These are phyloP conservation scores for Drosophila albomicans DNA, from an alignment of 1,140 invertebrate species.

Conservation along the genomic window DNA sequence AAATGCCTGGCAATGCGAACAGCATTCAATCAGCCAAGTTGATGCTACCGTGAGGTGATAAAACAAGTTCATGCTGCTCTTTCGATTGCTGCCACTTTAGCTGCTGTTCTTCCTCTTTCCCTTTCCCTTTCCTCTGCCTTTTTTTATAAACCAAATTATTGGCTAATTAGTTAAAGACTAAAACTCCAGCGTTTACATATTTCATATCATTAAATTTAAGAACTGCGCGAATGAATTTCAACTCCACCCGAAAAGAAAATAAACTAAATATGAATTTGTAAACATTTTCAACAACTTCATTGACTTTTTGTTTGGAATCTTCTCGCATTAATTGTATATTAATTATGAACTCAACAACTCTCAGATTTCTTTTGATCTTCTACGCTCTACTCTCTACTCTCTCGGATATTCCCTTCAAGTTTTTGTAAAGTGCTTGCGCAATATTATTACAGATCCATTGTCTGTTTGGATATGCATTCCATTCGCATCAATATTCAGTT, in stretches of 20 bases:
- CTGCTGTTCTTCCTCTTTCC: constrained; percentile 1
- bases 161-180: constrained; percentile 59
- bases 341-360: constrained; percentile 5
- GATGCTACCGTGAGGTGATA: constrained; percentile 64
- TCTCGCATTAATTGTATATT: constrained; percentile 34
- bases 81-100: constrained; percentile 14
- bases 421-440: constrained; percentile 19
- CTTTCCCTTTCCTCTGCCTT: constrained; percentile 22
- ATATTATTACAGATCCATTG: constrained; percentile 12
- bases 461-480: constrained; percentile 31
- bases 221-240: neutral
- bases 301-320: constrained; percentile 10
- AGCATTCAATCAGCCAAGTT: constrained; percentile 78
- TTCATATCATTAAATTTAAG: constrained; percentile 31
- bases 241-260: neutral
- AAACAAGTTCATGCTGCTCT: constrained; percentile 61
- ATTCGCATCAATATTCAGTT: neutral
- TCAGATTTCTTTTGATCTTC: constrained; percentile 9
- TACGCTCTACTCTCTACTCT: neutral
- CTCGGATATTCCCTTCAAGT: neutral
- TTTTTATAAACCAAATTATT: constrained; percentile 73
- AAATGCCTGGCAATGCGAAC: constrained; percentile 68
- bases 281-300: constrained; percentile 28
- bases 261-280: constrained; percentile 31
- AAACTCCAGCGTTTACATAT: constrained; percentile 2